A percentile compares a stretch with the other conserved stretches of the same genome.
These are phyloP conservation scores for Polymixis flavicincta DNA, from an alignment of 2,888 invertebrate species.

Conservation along the genomic window DNA sequence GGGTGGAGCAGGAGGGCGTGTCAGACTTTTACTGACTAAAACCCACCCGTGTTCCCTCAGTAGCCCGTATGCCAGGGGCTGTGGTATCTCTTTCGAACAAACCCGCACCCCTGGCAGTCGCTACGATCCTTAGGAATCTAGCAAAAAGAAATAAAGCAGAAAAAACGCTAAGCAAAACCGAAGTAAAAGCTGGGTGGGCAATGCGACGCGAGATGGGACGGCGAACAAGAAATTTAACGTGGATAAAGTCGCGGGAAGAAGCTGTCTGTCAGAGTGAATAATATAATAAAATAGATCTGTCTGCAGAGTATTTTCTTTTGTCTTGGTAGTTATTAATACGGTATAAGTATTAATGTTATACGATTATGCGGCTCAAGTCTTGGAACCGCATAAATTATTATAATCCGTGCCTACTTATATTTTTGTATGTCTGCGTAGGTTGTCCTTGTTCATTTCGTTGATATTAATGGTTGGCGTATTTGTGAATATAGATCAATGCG, in stretches of 20 bases:
- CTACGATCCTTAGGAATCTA: too few species aligned
- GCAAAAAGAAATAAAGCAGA: too few species aligned
- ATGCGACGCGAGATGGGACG: too few species aligned
- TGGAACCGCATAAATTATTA: slow-evolving; percentile 48
- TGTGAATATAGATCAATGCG: background rate
- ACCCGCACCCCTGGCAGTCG: too few species aligned
- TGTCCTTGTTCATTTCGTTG: slow-evolving; percentile 22
- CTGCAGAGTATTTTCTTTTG: slow-evolving; percentile 43
- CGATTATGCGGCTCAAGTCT: slow-evolving; percentile 39
- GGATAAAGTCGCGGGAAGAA: background rate
- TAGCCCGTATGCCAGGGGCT: too few species aligned
- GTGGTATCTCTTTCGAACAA: too few species aligned
- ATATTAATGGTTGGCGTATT: slow-evolving; percentile 9
- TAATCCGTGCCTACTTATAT: slow-evolving; percentile 29
- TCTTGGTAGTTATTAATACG: slow-evolving; percentile 51
- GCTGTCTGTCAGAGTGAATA: background rate
- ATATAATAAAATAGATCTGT: slow-evolving; percentile 36
- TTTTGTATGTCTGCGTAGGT: slow-evolving; percentile 27
- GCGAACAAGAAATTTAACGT: too few species aligned
- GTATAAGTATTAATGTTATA: slow-evolving; percentile 51
- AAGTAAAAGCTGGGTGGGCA: too few species aligned
- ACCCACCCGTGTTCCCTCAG: too few species aligned
- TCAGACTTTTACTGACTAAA: too few species aligned
- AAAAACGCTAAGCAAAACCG: too few species aligned
- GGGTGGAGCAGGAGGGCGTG: too few species aligned